These are phyloP conservation scores for Dryococelus australis DNA, from an alignment of 2,888 invertebrate species.

Conservation along the genomic window DNA sequence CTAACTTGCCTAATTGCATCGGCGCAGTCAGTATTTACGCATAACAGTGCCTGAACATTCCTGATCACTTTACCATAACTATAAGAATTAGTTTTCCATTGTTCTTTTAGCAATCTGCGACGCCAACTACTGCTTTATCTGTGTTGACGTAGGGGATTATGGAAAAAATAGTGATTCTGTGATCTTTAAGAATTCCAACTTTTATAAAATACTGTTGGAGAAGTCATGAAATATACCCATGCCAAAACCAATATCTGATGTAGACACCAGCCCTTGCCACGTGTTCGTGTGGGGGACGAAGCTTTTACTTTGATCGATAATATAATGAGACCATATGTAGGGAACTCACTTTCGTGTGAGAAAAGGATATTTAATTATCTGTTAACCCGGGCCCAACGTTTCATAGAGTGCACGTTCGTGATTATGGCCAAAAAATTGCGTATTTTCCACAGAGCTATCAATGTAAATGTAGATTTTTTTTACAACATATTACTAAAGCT, in stretches of 20 bases:
- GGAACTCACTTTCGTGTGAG: not conserved
- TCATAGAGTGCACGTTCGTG: not conserved
- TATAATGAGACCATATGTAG: not conserved
- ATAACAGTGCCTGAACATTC: not conserved
- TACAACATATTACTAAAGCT: too few species aligned
- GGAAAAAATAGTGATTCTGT: slow-evolving; percentile 4
- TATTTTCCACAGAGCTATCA: not conserved
- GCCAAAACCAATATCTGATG: not conserved
- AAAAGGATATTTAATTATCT: not conserved
- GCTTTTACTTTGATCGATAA: not conserved
- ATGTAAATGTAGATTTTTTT: too few species aligned
- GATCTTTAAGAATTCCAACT: not conserved
- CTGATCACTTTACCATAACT: not conserved
- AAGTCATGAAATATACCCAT: not conserved
- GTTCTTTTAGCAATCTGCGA: not conserved
- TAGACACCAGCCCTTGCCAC: not conserved
- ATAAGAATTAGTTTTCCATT: not conserved
- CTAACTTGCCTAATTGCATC: not conserved
- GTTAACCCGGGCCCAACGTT: not conserved
- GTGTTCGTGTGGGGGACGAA: not conserved
- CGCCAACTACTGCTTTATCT: not conserved
- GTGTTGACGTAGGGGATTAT: not conserved
- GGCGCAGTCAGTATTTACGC: not conserved
- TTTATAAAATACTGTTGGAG: not conserved
- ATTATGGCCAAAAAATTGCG: too few species aligned